Conservation (phyloP, 1,140 invertebrate genomes). For the Oryctes rhinoceros region DNA sequence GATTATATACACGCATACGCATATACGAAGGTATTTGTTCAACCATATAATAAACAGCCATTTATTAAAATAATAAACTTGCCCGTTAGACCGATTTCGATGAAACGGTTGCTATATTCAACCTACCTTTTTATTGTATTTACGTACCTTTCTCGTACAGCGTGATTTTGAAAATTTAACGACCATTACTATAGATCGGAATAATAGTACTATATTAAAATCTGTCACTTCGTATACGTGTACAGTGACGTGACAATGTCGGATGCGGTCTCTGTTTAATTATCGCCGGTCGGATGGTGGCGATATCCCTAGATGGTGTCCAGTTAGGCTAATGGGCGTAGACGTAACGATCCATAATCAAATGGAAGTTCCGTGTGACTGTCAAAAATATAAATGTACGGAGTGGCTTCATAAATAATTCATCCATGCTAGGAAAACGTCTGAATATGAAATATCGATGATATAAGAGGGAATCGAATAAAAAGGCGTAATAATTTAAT, state of each 20-base stretch:
- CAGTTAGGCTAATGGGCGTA: not conserved
- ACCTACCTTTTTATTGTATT: too few relatives aligned
- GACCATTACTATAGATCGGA: too few relatives aligned
- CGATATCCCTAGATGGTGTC: not conserved
- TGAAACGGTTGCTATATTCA: too few relatives aligned
- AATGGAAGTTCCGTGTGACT: constrained; percentile 17
- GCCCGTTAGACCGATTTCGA: too few relatives aligned
- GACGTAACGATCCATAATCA: not conserved
- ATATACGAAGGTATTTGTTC: too few relatives aligned
- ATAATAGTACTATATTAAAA: too few relatives aligned
- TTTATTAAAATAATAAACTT: too few relatives aligned
- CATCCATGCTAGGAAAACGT: not conserved
- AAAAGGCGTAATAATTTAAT: not conserved
- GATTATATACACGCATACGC: too few relatives aligned
- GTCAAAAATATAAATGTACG: constrained; percentile 19
- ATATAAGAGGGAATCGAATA: not conserved
- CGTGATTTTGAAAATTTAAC: too few relatives aligned
- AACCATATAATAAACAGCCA: too few relatives aligned
- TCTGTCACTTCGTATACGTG: too few relatives aligned
- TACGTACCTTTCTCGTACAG: too few relatives aligned
- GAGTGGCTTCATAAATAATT: not conserved
- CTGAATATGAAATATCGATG: not conserved
- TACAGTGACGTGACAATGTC: not conserved
- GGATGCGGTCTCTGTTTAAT: not conserved
- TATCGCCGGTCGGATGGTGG: not conserved